These are phyloP conservation scores for Euwallacea fornicatus DNA, from an alignment of 1,140 invertebrate species.

Conservation along the genomic window DNA sequence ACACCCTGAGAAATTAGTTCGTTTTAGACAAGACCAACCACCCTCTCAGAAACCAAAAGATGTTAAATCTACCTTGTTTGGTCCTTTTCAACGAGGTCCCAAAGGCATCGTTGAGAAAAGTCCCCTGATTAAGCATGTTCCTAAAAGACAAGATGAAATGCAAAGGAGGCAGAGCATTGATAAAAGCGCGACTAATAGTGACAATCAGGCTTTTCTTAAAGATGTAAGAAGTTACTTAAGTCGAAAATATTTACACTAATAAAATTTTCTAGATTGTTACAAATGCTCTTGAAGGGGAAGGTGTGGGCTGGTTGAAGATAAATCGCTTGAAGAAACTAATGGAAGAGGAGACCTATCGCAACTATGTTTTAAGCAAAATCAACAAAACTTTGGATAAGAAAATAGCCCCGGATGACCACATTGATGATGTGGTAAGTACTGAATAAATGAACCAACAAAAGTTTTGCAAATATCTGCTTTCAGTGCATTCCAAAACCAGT, in stretches of 20 bases:
- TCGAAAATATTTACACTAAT: slow-evolving; percentile 14
- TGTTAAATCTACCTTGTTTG: slow-evolving; percentile 59
- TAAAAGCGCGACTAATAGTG: slow-evolving; percentile 72
- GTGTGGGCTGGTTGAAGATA: slow-evolving; percentile 95
- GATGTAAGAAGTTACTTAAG: slow-evolving; percentile 62
- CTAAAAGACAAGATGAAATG: slow-evolving; percentile 65
- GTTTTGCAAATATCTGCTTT: slow-evolving; percentile 15
- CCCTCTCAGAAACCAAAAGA: slow-evolving; percentile 59
- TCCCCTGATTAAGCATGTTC: slow-evolving; percentile 83
- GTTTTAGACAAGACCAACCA: slow-evolving; percentile 38
- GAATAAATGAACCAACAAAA: slow-evolving; percentile 10
- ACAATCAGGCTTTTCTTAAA: slow-evolving; percentile 86
- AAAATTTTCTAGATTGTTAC: slow-evolving; percentile 71
- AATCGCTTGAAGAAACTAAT: slow-evolving; percentile 94
- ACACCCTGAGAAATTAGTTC: too few species aligned
- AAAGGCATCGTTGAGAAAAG: slow-evolving; percentile 87
- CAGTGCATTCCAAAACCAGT: slow-evolving; percentile 85
- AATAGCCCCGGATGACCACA: slow-evolving; percentile 92
- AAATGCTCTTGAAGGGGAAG: slow-evolving; percentile 92
- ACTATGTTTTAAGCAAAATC: slow-evolving; percentile 92
- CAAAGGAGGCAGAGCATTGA: slow-evolving; percentile 67
- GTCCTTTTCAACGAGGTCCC: slow-evolving; percentile 76
- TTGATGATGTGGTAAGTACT: slow-evolving; percentile 92
- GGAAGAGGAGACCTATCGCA: slow-evolving; percentile 98
- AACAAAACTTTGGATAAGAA: slow-evolving; percentile 94